Base-by-base conservation (phyloP, 1,140 invertebrate species). In the Hyles euphorbiae region DNA sequence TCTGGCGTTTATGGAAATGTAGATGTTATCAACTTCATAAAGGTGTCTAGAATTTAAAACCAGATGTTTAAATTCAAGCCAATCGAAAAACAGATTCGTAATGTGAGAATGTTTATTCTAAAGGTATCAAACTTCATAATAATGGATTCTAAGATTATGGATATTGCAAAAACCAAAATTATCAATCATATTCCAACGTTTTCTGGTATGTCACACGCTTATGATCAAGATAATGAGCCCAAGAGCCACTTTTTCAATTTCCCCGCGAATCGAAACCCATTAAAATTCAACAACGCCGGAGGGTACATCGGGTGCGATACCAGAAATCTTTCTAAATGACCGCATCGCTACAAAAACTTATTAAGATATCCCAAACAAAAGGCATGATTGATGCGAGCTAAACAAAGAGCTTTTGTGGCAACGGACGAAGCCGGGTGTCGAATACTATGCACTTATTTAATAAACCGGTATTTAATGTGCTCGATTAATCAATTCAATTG, bases 321-420 rank as follows among this genome's bases (percentile, higher is more conserved):
- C 58, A 65, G 74, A 74, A 80, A 83, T 86, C 76, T 84, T 84
- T 87, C 81, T 82, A 86, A 87, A 83, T 84, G 81, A 84, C 80
- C 81, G 76, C 72, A 68, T 74, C 70, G 56, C 61, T 63, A 83
- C 75, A 88, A 85, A 84, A 85, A 83, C 65, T 85, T 88, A 85
- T 86, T 88, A 86, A 83, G 82, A 85, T 81, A 85, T 73, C 63
- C 61, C 79, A 78, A 81, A 86, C 82, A 88, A 87, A 78, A 75
- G 67, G 60, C 40, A 60, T 85, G 83, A 88, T 88, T 83, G 85
- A 88, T 88, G 85, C 63, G 65, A 52, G 60, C 68, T 58, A 78
- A 76, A 88, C 82, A 88, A 88, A 85, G 76, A 75, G 63, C 70
- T 70, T 76, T 85, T 85, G 81, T 81, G 43, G 53, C 56, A 79